Conservation (phyloP, 1,140 invertebrate genomes). For the Agrypnia vestita region DNA sequence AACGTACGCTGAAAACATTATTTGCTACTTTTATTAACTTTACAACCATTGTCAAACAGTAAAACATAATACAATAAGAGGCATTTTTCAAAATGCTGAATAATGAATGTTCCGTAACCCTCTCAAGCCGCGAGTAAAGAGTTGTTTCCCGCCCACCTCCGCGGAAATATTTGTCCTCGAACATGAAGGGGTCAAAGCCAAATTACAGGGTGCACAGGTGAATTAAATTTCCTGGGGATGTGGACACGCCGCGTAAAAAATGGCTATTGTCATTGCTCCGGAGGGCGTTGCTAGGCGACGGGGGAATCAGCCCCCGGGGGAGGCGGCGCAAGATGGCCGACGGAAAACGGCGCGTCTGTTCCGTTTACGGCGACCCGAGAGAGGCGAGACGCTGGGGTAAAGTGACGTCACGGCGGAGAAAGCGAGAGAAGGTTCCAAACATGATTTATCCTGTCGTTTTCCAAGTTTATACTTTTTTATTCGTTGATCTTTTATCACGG, state of each 20-base stretch:
- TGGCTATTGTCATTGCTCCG: conserved; percentile 55
- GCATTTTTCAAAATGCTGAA: background rate
- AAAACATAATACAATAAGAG: no score
- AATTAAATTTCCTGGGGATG: conserved; percentile 50
- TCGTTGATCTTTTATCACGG: background rate
- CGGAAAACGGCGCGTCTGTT: conserved; percentile 49
- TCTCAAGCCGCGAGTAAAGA: background rate
- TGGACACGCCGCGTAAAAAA: conserved; percentile 51
- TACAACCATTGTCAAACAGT: no score
- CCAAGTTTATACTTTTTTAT: background rate
- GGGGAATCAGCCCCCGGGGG: conserved; percentile 26
- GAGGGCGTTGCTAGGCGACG: conserved; percentile 58
- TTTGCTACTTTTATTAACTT: no score
- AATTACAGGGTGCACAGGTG: conserved; percentile 51
- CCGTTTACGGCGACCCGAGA: background rate
- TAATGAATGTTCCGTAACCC: conserved; percentile 11
- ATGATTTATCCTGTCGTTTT: background rate
- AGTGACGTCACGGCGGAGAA: background rate
- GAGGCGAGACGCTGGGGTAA: background rate
- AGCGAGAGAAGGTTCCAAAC: background rate
- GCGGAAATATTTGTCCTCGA: conserved; percentile 4
- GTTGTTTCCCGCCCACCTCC: background rate
- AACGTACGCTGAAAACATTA: no score
- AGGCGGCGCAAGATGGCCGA: conserved; percentile 57
- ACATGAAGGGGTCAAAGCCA: conserved; percentile 39